Percentiles rank a stretch among this genome's conserved stretches.
phyloP scores from a whole-genome alignment of 2,113 vertebrate species.

The Naja naja region DNA sequence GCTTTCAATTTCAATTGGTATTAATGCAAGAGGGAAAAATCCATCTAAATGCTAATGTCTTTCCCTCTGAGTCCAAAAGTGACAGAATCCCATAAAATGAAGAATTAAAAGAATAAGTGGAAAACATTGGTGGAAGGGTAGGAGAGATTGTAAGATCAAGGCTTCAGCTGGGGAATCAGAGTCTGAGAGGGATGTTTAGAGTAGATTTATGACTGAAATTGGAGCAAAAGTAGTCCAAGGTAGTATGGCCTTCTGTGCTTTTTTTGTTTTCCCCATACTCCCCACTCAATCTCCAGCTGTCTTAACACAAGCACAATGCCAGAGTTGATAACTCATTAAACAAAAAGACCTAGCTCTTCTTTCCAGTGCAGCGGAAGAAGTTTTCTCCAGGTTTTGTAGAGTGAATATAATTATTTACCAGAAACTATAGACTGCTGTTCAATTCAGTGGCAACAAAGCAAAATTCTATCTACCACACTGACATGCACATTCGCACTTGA shows the following conservation, averaged over 20 bases:
- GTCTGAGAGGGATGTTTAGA: not conserved
- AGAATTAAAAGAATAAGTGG: slow-evolving; percentile 57
- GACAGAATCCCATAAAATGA: slow-evolving; percentile 62
- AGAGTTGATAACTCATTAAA: slow-evolving; percentile 13
- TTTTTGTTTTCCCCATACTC: slow-evolving; percentile 7
- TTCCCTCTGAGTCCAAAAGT: slow-evolving; percentile 62
- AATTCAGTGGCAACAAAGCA: not conserved
- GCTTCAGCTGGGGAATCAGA: not conserved
- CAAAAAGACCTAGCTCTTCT: not conserved
- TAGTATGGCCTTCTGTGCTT: slow-evolving; percentile 9
- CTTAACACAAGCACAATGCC: not conserved
- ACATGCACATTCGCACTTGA: not conserved
- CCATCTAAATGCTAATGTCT: slow-evolving; percentile 73
- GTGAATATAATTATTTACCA: not conserved
- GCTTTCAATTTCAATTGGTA: slow-evolving; percentile 65
- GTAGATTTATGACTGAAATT: slow-evolving; percentile 48
- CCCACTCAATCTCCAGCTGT: not conserved
- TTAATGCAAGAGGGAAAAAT: slow-evolving; percentile 57
- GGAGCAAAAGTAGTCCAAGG: not conserved
- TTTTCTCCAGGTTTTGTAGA: not conserved
- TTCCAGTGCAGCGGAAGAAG: not conserved
- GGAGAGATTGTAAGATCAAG: not conserved
- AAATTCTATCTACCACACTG: not conserved
- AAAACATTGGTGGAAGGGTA: slow-evolving; percentile 62
- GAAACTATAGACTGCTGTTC: not conserved